phyloP scores from a whole-genome alignment of 64 coral and sea anemone genomes.

The Dendrophyllia cribrosa region DNA sequence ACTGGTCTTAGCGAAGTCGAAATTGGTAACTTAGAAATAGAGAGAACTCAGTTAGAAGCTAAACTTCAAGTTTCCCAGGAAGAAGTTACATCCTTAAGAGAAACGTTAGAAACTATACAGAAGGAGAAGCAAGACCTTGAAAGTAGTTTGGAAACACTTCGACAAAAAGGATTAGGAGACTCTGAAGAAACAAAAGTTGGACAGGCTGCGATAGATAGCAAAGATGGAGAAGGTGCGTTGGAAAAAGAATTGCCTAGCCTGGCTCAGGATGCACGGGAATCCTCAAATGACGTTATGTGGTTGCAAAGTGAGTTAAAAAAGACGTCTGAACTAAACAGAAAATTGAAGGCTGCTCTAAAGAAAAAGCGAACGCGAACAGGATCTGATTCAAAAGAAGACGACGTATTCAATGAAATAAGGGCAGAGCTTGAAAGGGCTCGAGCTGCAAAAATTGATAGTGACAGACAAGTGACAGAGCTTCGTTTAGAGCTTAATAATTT shows the following conservation, averaged over 20 bases:
- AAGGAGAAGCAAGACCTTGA: conserved; percentile 18
- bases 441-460: conserved; percentile 56
- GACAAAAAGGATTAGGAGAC: neutral
- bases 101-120: neutral
- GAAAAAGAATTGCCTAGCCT: neutral
- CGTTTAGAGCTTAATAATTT: conserved; percentile 71
- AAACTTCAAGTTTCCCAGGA: neutral
- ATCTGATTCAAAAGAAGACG: conserved; percentile 25
- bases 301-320: conserved; percentile 51
- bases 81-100: neutral
- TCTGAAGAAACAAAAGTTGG: neutral
- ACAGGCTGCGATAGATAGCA: neutral
- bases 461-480: conserved; percentile 48
- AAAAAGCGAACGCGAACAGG: conserved; percentile 55
- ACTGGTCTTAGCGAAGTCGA: neutral
- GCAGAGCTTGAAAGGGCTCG: conserved; percentile 50
- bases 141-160: neutral
- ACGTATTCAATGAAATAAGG: conserved; percentile 31
- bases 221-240: neutral
- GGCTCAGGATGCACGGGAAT: neutral
- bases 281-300: conserved; percentile 33
- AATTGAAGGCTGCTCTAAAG: conserved; percentile 59
- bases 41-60: neutral
- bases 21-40: neutral
- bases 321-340: conserved; percentile 28